Percentiles rank a stretch among this genome's conserved stretches.
phyloP scores from a whole-genome alignment of 2,888 invertebrate genomes.

The Priocnemis perturbator region DNA sequence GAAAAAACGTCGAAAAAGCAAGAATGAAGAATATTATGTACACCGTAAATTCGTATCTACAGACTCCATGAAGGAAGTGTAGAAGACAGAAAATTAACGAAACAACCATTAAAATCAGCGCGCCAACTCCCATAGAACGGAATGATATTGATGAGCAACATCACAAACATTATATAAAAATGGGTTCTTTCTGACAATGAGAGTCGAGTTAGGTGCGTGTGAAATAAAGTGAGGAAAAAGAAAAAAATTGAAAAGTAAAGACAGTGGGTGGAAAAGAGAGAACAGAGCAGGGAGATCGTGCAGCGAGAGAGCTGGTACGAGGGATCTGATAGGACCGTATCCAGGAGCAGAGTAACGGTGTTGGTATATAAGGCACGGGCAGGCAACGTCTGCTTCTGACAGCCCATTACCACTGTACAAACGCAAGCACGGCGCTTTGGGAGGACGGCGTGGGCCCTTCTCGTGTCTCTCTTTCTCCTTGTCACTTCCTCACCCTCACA shows the following conservation, averaged over 20 bases:
- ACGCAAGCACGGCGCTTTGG: conserved; percentile 56
- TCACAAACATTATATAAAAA: too few species aligned
- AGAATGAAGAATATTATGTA: too few species aligned
- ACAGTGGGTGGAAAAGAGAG: conserved; percentile 5
- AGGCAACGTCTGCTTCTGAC: conserved; percentile 70
- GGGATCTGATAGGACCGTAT: conserved; percentile 52
- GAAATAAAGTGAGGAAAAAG: neutral
- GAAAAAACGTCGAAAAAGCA: too few species aligned
- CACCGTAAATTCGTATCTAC: too few species aligned
- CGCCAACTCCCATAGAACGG: too few species aligned
- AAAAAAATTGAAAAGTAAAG: neutral
- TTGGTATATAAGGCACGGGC: conserved; percentile 69
- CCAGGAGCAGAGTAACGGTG: conserved; percentile 55
- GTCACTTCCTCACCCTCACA: too few species aligned
- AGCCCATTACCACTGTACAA: conserved; percentile 74
- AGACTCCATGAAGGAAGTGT: too few species aligned
- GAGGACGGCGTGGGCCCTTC: conserved; percentile 53
- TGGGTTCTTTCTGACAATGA: too few species aligned
- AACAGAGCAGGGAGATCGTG: conserved; percentile 22
- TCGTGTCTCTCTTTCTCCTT: conserved; percentile 6
- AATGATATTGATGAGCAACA: too few species aligned
- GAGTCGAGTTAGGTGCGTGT: neutral
- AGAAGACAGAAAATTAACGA: too few species aligned
- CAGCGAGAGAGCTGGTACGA: conserved; percentile 38
- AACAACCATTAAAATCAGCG: too few species aligned